Conservation (phyloP, 2,797 vertebrate genomes). For the Tympanoctomys barrerae region DNA sequence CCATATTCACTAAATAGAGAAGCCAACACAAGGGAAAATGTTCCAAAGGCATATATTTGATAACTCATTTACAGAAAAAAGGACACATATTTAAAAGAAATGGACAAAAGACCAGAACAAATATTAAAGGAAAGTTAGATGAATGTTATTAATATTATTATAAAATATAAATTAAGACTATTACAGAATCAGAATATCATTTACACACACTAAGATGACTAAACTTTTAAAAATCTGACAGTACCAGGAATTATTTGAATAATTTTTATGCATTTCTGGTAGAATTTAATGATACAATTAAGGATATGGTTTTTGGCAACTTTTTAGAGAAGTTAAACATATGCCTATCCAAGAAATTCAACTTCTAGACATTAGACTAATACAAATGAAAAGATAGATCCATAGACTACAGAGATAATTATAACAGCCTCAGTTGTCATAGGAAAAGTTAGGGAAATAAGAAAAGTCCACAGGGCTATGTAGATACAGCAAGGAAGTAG, state of each 20-base stretch:
- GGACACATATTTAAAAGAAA: not conserved
- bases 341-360: not conserved
- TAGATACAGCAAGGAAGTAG: not conserved
- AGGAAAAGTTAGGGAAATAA: not conserved
- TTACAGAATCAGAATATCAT: not conserved
- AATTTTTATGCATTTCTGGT: not conserved
- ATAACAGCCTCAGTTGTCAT: not conserved
- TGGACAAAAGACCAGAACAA: not conserved
- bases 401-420: not conserved
- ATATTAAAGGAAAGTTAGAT: not conserved
- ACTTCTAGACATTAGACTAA: not conserved
- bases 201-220: not conserved
- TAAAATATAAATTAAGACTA: not conserved
- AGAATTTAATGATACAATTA: not conserved
- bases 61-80: not conserved
- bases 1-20: not conserved
- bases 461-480: not conserved
- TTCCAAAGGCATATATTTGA: not conserved
- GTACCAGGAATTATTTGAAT: not conserved
- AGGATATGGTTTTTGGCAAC: not conserved
- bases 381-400: not conserved
- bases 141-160: not conserved
- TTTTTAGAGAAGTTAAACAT: slow-evolving; percentile 23
- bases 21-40: not conserved
- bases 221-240: not conserved